phyloP scores from a whole-genome alignment of 2,888 invertebrate species.

The Pharmacophagus antenor region DNA sequence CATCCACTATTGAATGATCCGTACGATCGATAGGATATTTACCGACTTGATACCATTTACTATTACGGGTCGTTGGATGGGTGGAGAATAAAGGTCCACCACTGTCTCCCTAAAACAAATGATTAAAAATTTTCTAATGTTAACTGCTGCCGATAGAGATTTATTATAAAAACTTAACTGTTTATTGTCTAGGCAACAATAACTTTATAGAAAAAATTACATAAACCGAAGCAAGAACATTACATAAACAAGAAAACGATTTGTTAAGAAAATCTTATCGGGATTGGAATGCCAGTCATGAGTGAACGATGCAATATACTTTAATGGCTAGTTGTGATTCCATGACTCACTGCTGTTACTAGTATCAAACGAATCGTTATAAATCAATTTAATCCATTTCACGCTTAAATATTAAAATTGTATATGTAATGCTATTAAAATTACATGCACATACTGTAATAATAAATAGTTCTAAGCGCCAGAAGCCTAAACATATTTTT shows the following conservation, averaged over 20 bases:
- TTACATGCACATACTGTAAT: neutral
- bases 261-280: neutral
- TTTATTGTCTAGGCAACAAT: neutral
- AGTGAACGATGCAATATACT: neutral
- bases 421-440: neutral
- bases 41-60: constrained; percentile 83
- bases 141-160: neutral
- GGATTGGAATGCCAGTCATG: neutral
- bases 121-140: neutral
- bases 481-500: neutral
- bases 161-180: neutral
- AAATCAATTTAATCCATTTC: neutral
- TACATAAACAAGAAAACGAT: neutral
- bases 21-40: constrained; percentile 38
- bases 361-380: neutral
- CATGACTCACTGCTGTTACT: neutral
- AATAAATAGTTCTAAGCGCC: neutral
- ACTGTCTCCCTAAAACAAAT: constrained; percentile 81
- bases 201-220: neutral
- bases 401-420: no score
- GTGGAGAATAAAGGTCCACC: constrained; percentile 83
- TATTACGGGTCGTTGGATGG: constrained; percentile 53
- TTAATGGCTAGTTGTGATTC: neutral
- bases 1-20: neutral
- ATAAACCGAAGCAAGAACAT: neutral